Evolutionary conservation across 2,888 invertebrate species (phyloP).

Genomic region (Noctua comes): DNA sequence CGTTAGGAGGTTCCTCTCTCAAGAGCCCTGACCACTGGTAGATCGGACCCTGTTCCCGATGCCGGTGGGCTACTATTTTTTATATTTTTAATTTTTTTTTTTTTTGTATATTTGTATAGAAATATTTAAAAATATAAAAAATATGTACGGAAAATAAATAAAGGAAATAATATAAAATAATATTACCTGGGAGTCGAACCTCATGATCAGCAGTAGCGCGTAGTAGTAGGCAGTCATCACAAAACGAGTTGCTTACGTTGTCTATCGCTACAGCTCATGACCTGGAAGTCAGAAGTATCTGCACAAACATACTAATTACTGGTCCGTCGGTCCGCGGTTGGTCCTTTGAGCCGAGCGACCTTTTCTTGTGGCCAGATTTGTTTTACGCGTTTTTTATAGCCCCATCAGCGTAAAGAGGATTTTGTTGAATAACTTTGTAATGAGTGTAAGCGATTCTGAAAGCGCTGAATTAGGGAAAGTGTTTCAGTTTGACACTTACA

Average conservation of each 20-base stretch:
- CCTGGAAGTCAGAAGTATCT: not conserved
- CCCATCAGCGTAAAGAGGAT: conserved; percentile 55
- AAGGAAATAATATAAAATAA: no score
- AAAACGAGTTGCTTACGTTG: not conserved
- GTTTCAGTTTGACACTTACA: conserved; percentile 26
- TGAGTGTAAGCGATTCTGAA: conserved; percentile 39
- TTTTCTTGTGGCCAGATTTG: conserved; percentile 62
- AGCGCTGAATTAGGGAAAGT: conserved; percentile 38
- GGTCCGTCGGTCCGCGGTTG: conserved; percentile 42
- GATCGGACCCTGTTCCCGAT: no score
- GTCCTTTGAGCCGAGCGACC: conserved; percentile 56
- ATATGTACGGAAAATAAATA: no score
- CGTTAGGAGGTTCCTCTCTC: no score
- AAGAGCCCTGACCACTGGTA: no score
- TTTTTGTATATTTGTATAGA: no score
- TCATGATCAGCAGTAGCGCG: not conserved
- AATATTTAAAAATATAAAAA: no score
- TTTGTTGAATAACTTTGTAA: conserved; percentile 63
- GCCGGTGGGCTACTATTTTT: no score
- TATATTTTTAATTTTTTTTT: no score
- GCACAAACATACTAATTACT: conserved; percentile 59
- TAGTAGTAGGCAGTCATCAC: not conserved
- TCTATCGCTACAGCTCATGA: conserved; percentile 25
- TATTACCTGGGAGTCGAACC: not conserved
- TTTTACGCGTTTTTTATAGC: conserved; percentile 61